phyloP scores from a whole-genome alignment of 2,888 invertebrate species.

The Zele albiditarsus region DNA sequence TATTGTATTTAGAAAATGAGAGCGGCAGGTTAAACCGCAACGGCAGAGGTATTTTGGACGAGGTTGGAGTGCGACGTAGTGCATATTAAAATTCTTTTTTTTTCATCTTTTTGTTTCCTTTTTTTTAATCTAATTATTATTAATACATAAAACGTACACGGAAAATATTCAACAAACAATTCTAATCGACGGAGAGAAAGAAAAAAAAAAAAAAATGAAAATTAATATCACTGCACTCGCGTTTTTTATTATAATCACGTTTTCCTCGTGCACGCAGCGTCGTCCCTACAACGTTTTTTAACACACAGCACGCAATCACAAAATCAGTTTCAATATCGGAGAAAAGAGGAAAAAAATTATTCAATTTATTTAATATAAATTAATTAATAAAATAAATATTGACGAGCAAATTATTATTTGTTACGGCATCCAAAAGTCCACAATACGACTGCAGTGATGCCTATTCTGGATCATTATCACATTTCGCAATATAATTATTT shows the following conservation, averaged over 20 bases:
- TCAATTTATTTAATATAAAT: slow-evolving; percentile 24
- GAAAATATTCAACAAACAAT: slow-evolving; percentile 32
- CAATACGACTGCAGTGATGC: slow-evolving; percentile 74
- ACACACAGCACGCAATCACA: slow-evolving; percentile 39
- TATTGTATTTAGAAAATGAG: slow-evolving; percentile 42
- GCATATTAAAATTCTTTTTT: slow-evolving; percentile 14
- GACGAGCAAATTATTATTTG: slow-evolving; percentile 50
- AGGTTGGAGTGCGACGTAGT: slow-evolving; percentile 61
- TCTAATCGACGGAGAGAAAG: slow-evolving; percentile 44
- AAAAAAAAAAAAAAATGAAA: slow-evolving; percentile 7
- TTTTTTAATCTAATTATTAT: slow-evolving; percentile 12
- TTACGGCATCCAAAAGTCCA: slow-evolving; percentile 73
- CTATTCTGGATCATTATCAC: slow-evolving; percentile 71
- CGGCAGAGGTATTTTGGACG: slow-evolving; percentile 73
- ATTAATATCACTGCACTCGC: slow-evolving; percentile 51
- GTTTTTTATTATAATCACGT: slow-evolving; percentile 43
- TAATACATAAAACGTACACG: slow-evolving; percentile 17
- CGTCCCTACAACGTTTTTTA: slow-evolving; percentile 41
- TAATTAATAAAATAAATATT: slow-evolving; percentile 28
- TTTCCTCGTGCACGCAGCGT: slow-evolving; percentile 52
- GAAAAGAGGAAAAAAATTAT: slow-evolving; percentile 18
- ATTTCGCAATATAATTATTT: slow-evolving; percentile 37
- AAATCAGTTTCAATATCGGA: not conserved
- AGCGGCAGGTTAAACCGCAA: slow-evolving; percentile 71
- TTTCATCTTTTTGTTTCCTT: no score